Evolutionary conservation across 2,113 vertebrate species (phyloP).

Genomic region (Nycticryphes semicollaris): DNA sequence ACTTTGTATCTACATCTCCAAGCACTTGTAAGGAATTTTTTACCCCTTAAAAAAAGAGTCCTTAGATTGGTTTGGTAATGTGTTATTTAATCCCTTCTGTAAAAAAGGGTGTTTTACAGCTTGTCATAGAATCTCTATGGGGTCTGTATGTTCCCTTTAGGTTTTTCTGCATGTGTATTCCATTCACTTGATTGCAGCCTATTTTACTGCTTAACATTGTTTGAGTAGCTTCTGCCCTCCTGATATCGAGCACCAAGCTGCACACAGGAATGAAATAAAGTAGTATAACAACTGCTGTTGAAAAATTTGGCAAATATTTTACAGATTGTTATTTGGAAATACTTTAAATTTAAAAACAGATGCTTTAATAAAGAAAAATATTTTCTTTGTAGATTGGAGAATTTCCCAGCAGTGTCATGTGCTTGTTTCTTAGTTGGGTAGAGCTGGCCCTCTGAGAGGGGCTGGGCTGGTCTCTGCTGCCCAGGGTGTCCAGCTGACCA

Average conservation of each 20-base stretch:
- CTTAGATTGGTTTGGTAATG: neutral
- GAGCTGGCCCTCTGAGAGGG: neutral
- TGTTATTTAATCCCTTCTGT: neutral
- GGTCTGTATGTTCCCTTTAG: neutral
- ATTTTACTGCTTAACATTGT: neutral
- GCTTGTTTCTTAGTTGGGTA: neutral
- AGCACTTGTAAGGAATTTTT: neutral
- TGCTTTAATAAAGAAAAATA: neutral
- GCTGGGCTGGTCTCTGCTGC: neutral
- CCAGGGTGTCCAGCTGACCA: rapidly evolving
- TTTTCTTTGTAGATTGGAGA: neutral
- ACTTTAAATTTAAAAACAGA: neutral
- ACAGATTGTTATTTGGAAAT: neutral
- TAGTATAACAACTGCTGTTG: neutral
- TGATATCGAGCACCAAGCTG: neutral
- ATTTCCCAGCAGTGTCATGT: neutral
- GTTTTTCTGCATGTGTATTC: neutral
- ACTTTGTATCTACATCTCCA: neutral
- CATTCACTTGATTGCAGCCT: neutral
- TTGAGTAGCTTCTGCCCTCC: neutral
- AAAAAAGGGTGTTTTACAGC: rapidly evolving
- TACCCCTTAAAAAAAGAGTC: neutral
- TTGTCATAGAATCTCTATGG: neutral
- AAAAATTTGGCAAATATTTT: neutral
- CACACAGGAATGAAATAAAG: neutral